Base-by-base conservation (phyloP, 2,797 vertebrate species). In the Phyllotis vaccarum region DNA sequence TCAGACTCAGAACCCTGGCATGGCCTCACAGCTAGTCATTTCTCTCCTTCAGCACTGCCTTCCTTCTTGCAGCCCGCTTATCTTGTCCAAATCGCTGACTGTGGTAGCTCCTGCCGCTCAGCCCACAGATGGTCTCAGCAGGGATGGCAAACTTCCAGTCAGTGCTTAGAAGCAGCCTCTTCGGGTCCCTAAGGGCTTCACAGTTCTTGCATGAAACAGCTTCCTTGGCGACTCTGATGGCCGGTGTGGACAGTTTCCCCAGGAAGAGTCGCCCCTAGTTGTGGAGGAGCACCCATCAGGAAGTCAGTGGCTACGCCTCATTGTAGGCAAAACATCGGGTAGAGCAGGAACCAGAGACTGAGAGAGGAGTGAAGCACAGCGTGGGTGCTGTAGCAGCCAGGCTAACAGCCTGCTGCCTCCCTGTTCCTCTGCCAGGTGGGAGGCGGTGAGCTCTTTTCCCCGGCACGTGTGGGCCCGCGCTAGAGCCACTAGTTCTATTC, bases 401-500 rank as follows among this genome's bases (percentile, higher is more conserved):
- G 92, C 14, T 82, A 66, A 34, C 31, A 6, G 62, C 43, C 70
- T 4, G 60, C 60, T 6, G 58, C 70, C 70, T 80, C 49, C 3
- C 66, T 2, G 37, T n/a, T 56, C 52, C 34, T 11, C 70, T 40
- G 49, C 95, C 95, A 43, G 82, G 68, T 3, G 0, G 14, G 7
- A 64, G 72, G 43, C 5, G 7, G 19, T 2, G 60, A 52, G 64
- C 87, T 27, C 34, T 86, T 88, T 93, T 90, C 74, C 40, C 83
- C 72, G 91, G 68, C 56, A 34, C 13, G 89, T 37, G 96, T 93
- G 95, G 90, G 97, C 85, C 54, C 5, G 0, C 54, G 66, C 43
- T n/a, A 79, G 54, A 92, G 87, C 78, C 54, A 34, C 93, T 43
- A 9, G 72, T 90, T 95, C 95, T 96, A 89, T 94, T 95, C 93